Evolutionary conservation across 2,113 vertebrate genomes (phyloP), one percentile per base, ranked within the genome.

Genomic region (Halichoerus grypus): DNA sequence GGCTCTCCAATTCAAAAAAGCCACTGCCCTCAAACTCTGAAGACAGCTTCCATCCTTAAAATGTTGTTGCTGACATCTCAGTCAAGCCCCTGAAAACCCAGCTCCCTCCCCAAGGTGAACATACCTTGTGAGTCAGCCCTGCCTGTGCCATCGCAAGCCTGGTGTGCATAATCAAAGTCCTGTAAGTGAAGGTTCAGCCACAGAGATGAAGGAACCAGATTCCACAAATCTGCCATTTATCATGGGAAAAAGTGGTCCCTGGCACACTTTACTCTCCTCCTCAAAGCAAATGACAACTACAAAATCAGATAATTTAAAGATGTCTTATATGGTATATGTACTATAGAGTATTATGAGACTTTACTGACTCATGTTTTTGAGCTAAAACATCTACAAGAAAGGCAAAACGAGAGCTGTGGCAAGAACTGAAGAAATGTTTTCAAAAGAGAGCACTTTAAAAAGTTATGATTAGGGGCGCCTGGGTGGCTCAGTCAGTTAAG

Each of bases 261-360:
- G 36, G 24, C 49, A 93, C 21, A 14, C 14, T 92, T 94, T 63
- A 57, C n/a, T 90, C 12, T 79, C 4, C 4, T 94, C 57, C 18
- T 46, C 42, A 97, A 96, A 94, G 57, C 15, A 86, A 93, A 69
- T 51, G 7, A 88, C 36, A 91, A 46, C 81, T 79, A 33, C 61
- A 91, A 85, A 49, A 88, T 89, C 42, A 80, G 57, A 46, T 85
- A 92, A 74, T 92, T 92, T 77, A 51, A 84, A 92, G 22, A 28
- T 93, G 49, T 12, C 71, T 95, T 92, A 59, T 10, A 72, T 19
- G 36, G 19, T 79, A 82, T 65, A 82, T 18, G 19, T 2, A 86
- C n/a, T 76, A 55, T 26, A 61, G 10, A 79, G 11, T 63, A 88
- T 87, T 77, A 76, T 77, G 49, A 97, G 55, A 86, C 9, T 53